Conservation (phyloP, 2,888 invertebrate genomes). For the Nomada hirtipes region DNA sequence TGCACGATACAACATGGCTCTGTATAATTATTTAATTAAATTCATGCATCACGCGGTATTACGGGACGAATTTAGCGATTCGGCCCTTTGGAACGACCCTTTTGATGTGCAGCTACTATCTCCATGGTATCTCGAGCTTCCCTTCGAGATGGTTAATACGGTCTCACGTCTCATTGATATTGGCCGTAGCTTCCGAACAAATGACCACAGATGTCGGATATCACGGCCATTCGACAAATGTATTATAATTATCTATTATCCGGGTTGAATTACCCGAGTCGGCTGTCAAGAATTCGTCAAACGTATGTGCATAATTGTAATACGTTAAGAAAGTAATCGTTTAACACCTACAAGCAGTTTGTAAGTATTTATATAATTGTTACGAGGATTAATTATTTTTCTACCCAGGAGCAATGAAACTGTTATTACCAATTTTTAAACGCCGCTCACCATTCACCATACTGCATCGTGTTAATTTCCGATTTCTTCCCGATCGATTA, state of each 20-base stretch:
- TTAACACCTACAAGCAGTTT: neutral
- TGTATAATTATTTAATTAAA: conserved; percentile 80
- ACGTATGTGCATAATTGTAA: neutral
- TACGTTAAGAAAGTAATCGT: neutral
- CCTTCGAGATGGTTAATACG: conserved; percentile 39
- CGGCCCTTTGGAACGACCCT: conserved; percentile 66
- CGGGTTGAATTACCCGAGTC: neutral
- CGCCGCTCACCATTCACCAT: too few relatives aligned
- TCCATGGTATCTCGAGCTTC: conserved; percentile 59
- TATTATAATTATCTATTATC: conserved; percentile 8
- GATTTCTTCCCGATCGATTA: too few relatives aligned
- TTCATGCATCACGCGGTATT: conserved; percentile 78
- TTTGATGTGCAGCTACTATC: conserved; percentile 61
- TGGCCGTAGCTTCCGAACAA: conserved; percentile 21
- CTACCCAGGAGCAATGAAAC: too few relatives aligned
- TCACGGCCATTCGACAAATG: conserved; percentile 1
- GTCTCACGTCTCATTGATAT: conserved; percentile 54
- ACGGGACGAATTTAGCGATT: conserved; percentile 60
- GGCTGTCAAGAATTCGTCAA: neutral
- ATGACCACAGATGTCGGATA: conserved; percentile 33
- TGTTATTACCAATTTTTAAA: too few relatives aligned
- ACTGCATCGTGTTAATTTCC: too few relatives aligned
- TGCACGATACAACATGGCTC: conserved; percentile 64
- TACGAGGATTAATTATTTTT: too few relatives aligned
- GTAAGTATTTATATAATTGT: too few relatives aligned